Evolutionary conservation across 2,888 invertebrate genomes (phyloP).

Genomic region (Caenorhabditis sp.): DNA sequence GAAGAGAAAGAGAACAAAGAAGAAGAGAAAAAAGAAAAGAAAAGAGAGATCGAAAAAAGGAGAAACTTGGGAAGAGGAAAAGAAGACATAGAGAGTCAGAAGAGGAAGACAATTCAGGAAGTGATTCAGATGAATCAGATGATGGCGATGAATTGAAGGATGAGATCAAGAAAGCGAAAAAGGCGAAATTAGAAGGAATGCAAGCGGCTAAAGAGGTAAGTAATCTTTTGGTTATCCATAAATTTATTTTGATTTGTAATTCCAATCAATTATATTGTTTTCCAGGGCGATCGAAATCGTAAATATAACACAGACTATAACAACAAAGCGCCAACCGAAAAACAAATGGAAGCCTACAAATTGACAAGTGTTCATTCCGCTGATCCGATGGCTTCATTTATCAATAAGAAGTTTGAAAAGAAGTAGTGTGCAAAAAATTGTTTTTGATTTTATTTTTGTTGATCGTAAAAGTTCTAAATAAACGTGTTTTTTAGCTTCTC

Average conservation of each 20-base stretch:
- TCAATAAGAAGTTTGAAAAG: slow-evolving; percentile 63
- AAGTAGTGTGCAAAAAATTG: slow-evolving; percentile 1
- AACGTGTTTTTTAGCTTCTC: too few species aligned
- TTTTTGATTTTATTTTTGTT: neutral
- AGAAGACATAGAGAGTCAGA: slow-evolving; percentile 24
- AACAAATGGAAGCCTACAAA: slow-evolving; percentile 76
- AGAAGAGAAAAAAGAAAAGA: slow-evolving; percentile 60
- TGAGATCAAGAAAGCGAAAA: slow-evolving; percentile 53
- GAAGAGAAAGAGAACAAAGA: slow-evolving; percentile 49
- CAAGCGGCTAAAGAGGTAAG: slow-evolving; percentile 61
- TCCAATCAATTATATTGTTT: too few species aligned
- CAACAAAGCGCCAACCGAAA: slow-evolving; percentile 83
- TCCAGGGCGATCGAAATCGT: slow-evolving; percentile 82
- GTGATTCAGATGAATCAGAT: slow-evolving; percentile 21
- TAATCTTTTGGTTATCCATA: too few species aligned
- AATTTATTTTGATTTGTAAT: too few species aligned
- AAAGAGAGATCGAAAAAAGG: slow-evolving; percentile 62
- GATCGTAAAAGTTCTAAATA: neutral
- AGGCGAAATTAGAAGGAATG: slow-evolving; percentile 69
- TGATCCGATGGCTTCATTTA: slow-evolving; percentile 90
- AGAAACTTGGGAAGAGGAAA: slow-evolving; percentile 55
- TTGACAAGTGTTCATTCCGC: slow-evolving; percentile 74
- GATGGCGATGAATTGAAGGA: slow-evolving; percentile 50
- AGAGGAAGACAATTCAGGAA: slow-evolving; percentile 19
- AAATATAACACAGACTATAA: slow-evolving; percentile 84